Evolutionary conservation across 2,888 invertebrate genomes (phyloP).

Genomic region (Operophtera brumata): DNA sequence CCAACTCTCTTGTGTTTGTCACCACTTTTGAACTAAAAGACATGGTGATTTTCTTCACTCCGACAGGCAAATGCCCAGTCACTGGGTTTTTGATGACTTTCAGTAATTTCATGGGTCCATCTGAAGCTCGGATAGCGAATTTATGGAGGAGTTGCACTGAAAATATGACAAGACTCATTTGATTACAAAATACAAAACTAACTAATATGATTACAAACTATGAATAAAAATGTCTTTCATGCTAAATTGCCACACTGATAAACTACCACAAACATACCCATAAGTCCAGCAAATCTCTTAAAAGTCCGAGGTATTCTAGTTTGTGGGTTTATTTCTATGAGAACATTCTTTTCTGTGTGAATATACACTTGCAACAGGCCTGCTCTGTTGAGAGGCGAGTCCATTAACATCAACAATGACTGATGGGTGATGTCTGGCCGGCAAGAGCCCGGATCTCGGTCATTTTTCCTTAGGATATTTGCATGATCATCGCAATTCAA

Average conservation of each 20-base stretch:
- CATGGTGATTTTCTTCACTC: constrained; percentile 93
- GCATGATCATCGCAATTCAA: constrained; percentile 97
- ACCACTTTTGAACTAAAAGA: constrained; percentile 91
- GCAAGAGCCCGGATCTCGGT: constrained; percentile 92
- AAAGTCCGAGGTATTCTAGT: constrained; percentile 98
- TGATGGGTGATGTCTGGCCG: constrained; percentile 99
- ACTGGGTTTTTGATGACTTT: constrained; percentile 99
- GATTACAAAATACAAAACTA: not conserved
- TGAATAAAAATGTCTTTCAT: not conserved
- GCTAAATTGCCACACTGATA: not conserved
- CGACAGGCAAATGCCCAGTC: constrained; percentile 95
- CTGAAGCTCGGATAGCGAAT: constrained; percentile 93
- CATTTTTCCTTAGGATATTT: constrained; percentile 90
- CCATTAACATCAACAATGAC: constrained; percentile 97
- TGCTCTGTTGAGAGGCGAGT: constrained; percentile 97
- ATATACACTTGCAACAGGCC: constrained; percentile 97
- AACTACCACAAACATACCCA: constrained; percentile 84
- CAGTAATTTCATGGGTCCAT: constrained; percentile 92
- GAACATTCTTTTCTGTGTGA: constrained; percentile 93
- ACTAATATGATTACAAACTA: not conserved
- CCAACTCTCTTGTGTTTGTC: constrained; percentile 86
- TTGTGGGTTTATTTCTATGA: constrained; percentile 98
- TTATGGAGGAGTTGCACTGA: constrained; percentile 97
- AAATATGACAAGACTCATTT: not conserved
- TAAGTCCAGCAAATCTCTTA: constrained; percentile 97